phyloP scores from a whole-genome alignment of 1,140 invertebrate species.

The Nebria ingens region DNA sequence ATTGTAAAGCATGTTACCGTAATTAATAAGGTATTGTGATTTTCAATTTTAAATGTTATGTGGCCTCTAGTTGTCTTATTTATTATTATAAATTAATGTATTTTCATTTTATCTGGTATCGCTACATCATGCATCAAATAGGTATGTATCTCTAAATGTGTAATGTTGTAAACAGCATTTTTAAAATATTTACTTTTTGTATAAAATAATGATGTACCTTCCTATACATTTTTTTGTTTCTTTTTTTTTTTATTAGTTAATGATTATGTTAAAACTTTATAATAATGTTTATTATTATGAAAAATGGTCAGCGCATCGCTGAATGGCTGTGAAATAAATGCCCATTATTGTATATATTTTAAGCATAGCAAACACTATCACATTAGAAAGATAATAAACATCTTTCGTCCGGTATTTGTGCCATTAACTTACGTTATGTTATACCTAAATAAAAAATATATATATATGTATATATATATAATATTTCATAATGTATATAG shows the following conservation, averaged over 20 bases:
- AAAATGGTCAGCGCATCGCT: not conserved
- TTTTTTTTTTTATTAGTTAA: not conserved
- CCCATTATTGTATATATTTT: not conserved
- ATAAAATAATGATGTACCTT: not conserved
- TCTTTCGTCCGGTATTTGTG: constrained; percentile 21
- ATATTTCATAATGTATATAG: not conserved
- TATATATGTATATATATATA: too few species aligned
- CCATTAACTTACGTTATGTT: constrained; percentile 28
- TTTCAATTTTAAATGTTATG: not conserved
- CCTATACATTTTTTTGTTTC: too few species aligned
- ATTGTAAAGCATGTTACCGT: not conserved
- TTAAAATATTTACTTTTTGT: not conserved
- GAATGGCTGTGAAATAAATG: constrained; percentile 12
- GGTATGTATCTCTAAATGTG: not conserved
- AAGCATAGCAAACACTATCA: not conserved
- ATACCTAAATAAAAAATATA: not conserved
- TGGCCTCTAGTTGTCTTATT: constrained; percentile 6
- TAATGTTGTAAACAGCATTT: not conserved
- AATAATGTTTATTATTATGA: not conserved
- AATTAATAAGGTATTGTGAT: not conserved
- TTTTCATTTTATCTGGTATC: not conserved
- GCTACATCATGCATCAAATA: not conserved
- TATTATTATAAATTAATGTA: constrained; percentile 8
- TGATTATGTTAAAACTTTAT: not conserved
- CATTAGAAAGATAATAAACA: not conserved